A percentile compares a stretch with the other conserved stretches of the same genome.
phyloP scores from a whole-genome alignment of 1,140 invertebrate genomes.

The Drosophila pandora region DNA sequence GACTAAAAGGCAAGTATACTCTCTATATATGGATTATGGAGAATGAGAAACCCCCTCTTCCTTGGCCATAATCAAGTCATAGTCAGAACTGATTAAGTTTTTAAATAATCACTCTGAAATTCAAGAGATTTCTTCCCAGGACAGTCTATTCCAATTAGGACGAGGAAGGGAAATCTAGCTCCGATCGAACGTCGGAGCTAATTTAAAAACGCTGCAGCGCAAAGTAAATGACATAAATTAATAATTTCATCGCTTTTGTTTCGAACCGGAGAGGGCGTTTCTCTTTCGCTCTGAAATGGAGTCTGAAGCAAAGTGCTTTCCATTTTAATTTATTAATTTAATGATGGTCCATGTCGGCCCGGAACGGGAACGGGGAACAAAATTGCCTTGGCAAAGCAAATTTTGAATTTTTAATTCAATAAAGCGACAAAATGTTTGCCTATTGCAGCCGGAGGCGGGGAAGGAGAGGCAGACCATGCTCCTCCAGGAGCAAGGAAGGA shows the following conservation, averaged over 20 bases:
- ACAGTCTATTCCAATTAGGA: slow-evolving; percentile 55
- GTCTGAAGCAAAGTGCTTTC: slow-evolving; percentile 77
- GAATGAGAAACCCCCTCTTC: background rate
- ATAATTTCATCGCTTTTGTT: slow-evolving; percentile 69
- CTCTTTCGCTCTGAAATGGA: slow-evolving; percentile 8
- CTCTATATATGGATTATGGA: background rate
- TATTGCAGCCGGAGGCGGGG: slow-evolving; percentile 46
- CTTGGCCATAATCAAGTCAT: background rate
- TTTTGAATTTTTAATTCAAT: slow-evolving; percentile 81
- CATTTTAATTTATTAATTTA: slow-evolving; percentile 82
- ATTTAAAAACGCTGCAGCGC: slow-evolving; percentile 69
- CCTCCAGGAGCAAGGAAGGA: slow-evolving; percentile 26
- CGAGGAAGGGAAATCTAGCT: slow-evolving; percentile 55
- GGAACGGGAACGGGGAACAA: slow-evolving; percentile 13
- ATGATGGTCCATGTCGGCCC: slow-evolving; percentile 44
- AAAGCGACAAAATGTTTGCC: slow-evolving; percentile 72
- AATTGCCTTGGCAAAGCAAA: slow-evolving; percentile 48
- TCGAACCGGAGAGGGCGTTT: background rate
- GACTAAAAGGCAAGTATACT: background rate
- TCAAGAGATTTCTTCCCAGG: background rate
- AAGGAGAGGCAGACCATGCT: slow-evolving; percentile 2
- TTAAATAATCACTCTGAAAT: too few species aligned
- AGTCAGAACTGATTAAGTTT: background rate
- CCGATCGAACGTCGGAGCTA: slow-evolving; percentile 55
- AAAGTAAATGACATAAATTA: slow-evolving; percentile 78